Evolutionary conservation across 2,113 vertebrate species (phyloP).

Genomic region (Heterochromis multidens): DNA sequence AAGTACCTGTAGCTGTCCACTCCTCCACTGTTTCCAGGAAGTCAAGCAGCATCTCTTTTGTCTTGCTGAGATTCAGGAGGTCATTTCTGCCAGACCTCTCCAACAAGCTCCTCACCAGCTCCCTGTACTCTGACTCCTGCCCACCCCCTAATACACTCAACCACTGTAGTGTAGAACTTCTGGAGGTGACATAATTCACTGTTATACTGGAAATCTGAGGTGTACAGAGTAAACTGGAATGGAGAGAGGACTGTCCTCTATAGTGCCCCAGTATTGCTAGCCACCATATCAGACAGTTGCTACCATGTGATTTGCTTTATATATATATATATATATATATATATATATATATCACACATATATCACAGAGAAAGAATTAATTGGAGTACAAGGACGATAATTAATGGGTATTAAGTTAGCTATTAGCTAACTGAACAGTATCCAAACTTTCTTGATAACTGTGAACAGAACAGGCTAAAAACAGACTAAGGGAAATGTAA

Average conservation of each 20-base stretch:
- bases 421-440: not conserved
- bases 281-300: not conserved
- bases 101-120: no score
- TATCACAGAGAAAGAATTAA: no score
- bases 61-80: not conserved
- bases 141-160: no score
- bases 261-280: not conserved
- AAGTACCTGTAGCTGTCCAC: not conserved
- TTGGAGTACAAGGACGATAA: no score
- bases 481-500: rapidly evolving
- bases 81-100: no score
- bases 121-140: no score
- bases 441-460: not conserved
- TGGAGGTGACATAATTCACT: not conserved
- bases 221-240: no score
- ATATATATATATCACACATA: no score
- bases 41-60: not conserved
- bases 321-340: no score
- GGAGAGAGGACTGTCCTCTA: not conserved
- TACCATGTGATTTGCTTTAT: no score
- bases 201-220: no score
- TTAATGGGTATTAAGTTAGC: not conserved
- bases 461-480: not conserved
- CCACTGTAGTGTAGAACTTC: no score
- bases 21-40: rapidly evolving